phyloP scores from a whole-genome alignment of 2,888 invertebrate genomes.

The Drosophila cognata region DNA sequence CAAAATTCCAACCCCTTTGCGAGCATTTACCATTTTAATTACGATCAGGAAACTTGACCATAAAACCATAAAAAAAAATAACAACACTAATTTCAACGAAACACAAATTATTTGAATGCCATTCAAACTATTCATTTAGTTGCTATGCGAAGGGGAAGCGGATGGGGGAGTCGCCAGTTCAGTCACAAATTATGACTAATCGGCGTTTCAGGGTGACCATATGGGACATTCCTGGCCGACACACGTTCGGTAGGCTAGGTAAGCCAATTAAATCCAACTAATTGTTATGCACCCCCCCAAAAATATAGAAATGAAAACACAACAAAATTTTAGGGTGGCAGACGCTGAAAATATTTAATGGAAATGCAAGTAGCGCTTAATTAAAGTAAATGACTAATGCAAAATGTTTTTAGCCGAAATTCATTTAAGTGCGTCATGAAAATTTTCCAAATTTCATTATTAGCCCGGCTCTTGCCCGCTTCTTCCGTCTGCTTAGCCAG shows the following conservation, averaged over 20 bases:
- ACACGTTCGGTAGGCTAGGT: slow-evolving; percentile 10
- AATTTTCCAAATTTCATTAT: slow-evolving; percentile 42
- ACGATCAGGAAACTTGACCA: slow-evolving; percentile 47
- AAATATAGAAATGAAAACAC: slow-evolving; percentile 9
- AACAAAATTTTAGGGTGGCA: slow-evolving; percentile 12
- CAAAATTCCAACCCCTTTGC: slow-evolving; percentile 32
- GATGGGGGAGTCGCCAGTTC: background rate
- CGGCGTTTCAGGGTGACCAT: slow-evolving; percentile 50
- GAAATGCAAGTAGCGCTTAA: slow-evolving; percentile 46
- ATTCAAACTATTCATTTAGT: slow-evolving; percentile 27
- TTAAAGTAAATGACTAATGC: slow-evolving; percentile 62
- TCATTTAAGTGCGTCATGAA: slow-evolving; percentile 46
- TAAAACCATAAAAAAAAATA: slow-evolving; percentile 48
- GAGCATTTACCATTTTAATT: slow-evolving; percentile 15
- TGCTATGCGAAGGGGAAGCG: background rate
- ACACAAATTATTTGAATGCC: slow-evolving; percentile 43
- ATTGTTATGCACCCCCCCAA: slow-evolving; percentile 43
- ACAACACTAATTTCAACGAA: slow-evolving; percentile 38
- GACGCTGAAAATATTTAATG: background rate
- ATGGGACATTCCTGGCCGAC: slow-evolving; percentile 51
- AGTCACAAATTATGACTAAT: slow-evolving; percentile 63
- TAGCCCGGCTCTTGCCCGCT: slow-evolving; percentile 11
- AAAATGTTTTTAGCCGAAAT: slow-evolving; percentile 24
- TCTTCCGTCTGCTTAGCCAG: slow-evolving; percentile 16
- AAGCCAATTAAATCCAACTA: slow-evolving; percentile 54